phyloP scores from a whole-genome alignment of 2,888 invertebrate genomes.

The Caenorhabditis doughertyi region DNA sequence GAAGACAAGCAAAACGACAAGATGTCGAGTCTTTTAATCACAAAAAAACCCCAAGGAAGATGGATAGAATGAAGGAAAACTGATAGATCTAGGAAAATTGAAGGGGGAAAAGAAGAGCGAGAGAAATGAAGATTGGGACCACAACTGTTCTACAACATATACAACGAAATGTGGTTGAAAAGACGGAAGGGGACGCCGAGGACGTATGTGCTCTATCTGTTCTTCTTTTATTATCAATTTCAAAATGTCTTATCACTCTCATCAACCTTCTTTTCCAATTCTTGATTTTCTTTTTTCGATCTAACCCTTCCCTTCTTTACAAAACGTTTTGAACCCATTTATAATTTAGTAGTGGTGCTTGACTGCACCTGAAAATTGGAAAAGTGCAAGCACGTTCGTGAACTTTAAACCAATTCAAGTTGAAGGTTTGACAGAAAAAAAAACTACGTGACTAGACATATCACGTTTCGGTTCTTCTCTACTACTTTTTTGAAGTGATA shows the following conservation, averaged over 20 bases:
- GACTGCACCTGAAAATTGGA: neutral
- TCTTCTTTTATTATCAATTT: constrained; percentile 55
- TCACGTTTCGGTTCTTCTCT: constrained; percentile 48
- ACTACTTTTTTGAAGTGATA: constrained; percentile 55
- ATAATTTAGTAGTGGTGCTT: neutral
- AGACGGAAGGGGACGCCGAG: constrained; percentile 22
- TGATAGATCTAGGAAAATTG: constrained; percentile 21
- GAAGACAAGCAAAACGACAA: constrained; percentile 53
- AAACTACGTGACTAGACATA: constrained; percentile 61
- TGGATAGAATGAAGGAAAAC: constrained; percentile 50
- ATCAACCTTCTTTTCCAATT: neutral
- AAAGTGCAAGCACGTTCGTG: constrained; percentile 46
- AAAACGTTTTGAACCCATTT: neutral
- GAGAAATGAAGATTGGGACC: constrained; percentile 33
- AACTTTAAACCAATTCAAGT: constrained; percentile 22
- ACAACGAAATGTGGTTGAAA: constrained; percentile 64
- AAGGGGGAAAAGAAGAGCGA: neutral
- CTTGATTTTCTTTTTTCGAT: neutral
- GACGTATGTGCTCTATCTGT: constrained; percentile 58
- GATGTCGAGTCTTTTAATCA: constrained; percentile 50
- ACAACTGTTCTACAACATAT: constrained; percentile 67
- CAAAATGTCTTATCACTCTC: constrained; percentile 34
- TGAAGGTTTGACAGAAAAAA: constrained; percentile 26
- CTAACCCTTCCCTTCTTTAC: neutral
- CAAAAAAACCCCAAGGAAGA: constrained; percentile 60